Conservation (phyloP, 2,113 vertebrate species). For the Guaruba guarouba region DNA sequence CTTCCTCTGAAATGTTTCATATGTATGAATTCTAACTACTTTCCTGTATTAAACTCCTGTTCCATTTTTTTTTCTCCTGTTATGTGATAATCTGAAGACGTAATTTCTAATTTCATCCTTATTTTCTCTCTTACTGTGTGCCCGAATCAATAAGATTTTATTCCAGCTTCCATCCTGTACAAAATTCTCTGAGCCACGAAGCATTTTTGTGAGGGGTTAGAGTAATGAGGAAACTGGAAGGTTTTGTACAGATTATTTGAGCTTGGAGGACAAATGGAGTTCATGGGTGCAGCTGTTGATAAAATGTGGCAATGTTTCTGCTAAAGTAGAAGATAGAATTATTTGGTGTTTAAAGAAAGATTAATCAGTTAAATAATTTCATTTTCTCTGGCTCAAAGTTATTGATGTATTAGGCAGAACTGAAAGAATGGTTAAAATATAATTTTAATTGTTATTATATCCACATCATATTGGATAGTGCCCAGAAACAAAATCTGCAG, state of each 20-base stretch:
- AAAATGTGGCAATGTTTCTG: not conserved
- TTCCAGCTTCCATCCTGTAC: not conserved
- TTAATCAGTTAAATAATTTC: slow-evolving; percentile 42
- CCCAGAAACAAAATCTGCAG: not conserved
- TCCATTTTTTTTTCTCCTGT: not conserved
- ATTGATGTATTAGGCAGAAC: not conserved
- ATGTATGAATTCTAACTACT: not conserved
- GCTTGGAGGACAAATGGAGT: not conserved
- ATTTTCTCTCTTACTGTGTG: not conserved
- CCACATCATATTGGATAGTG: not conserved
- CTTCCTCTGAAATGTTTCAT: not conserved
- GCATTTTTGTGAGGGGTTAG: not conserved
- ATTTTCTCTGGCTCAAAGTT: not conserved
- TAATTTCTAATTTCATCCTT: not conserved
- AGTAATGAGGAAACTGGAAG: not conserved
- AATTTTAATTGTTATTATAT: not conserved
- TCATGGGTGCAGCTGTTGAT: not conserved
- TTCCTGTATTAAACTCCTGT: not conserved
- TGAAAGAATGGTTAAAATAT: slow-evolving; percentile 14
- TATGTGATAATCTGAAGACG: not conserved
- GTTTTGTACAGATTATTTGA: not conserved
- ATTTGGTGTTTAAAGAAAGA: slow-evolving; percentile 25
- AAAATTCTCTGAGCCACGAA: not conserved
- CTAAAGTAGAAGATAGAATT: not conserved
- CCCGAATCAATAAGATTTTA: not conserved